Base-by-base conservation (phyloP, 2,797 vertebrate genomes). In the Parauchenoglanis punctatus region DNA sequence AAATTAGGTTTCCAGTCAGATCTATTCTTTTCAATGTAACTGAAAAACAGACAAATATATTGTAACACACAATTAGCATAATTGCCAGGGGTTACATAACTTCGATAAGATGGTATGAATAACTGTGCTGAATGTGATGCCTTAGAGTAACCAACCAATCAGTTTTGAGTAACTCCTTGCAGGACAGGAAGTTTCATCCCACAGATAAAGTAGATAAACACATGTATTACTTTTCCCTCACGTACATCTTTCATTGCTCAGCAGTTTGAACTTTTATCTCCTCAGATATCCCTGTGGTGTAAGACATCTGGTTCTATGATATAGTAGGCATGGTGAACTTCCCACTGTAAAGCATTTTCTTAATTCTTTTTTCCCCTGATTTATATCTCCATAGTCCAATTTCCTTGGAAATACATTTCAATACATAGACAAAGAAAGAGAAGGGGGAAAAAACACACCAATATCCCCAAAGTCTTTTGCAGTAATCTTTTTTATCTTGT, bases 11-110 rank as follows among this genome's bases (percentile, higher is more conserved):
- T 91, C 97, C 98, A 20, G 97, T 97, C 87, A 99, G 96, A 93
- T 99, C 98, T 44, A 99, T 99, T 95, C 98, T 96, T 95, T 95
- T 98, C 92, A 99, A 93, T 88, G 97, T 98, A 90, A 97, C 98
- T 99, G 95, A 87, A 78, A 54, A 88, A 73, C 44, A 89, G 25
- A 15, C 8, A 52, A 59, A 40, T 56, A 63, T 81, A 44, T 61
- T 61, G 56, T n/a, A 61, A 46, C 23, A 15, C n/a, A 8, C 0
- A 15, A 44, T 63, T 81, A 63, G 2, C 23, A 4, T 1, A 15
- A 44, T 63, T 81, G 46, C 0, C 40, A 81, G 15, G 40, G 13
- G 23, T 44, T 63, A 18, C 28, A 35, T 6, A 23, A 25, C 78
- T n/a, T 15, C 11, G 44, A 15, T 44, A 18, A 40, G 31, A 63